Percentiles rank a stretch among this genome's conserved stretches.
Conservation (phyloP, 2,888 invertebrate genomes). For the Atrina japonica region DNA sequence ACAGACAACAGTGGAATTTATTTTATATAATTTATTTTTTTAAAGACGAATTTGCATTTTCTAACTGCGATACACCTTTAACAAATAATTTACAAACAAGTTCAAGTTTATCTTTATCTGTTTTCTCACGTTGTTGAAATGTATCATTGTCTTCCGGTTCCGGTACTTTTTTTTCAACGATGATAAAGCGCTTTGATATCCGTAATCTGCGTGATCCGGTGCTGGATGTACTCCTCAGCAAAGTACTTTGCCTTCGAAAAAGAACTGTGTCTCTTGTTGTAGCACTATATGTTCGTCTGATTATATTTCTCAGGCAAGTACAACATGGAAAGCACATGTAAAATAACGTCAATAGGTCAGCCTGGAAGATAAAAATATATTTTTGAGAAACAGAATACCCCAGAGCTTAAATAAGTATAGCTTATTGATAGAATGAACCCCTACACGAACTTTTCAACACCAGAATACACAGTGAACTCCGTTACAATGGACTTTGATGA, state of each 20-base stretch:
- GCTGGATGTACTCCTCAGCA: conserved; percentile 15
- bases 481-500: too few species aligned
- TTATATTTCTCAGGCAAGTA: conserved; percentile 66
- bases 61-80: conserved; percentile 8
- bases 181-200: conserved; percentile 7
- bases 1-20: too few species aligned
- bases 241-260: conserved; percentile 59
- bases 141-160: not conserved
- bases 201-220: not conserved
- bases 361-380: conserved; percentile 52
- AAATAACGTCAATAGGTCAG: conserved; percentile 66
- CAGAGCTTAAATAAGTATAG: too few species aligned
- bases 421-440: too few species aligned
- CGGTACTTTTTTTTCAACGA: conserved; percentile 8
- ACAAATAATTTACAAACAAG: conserved; percentile 21
- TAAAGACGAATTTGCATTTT: not conserved
- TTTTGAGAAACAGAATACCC: too few species aligned
- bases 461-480: too few species aligned
- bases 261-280: conserved; percentile 67
- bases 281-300: conserved; percentile 63
- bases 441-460: too few species aligned
- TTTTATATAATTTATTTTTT: not conserved
- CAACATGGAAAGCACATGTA: conserved; percentile 73
- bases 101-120: conserved; percentile 11
- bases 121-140: not conserved